Evolutionary conservation across 2,888 invertebrate genomes (phyloP).

Genomic region (Terebella lapidaria): DNA sequence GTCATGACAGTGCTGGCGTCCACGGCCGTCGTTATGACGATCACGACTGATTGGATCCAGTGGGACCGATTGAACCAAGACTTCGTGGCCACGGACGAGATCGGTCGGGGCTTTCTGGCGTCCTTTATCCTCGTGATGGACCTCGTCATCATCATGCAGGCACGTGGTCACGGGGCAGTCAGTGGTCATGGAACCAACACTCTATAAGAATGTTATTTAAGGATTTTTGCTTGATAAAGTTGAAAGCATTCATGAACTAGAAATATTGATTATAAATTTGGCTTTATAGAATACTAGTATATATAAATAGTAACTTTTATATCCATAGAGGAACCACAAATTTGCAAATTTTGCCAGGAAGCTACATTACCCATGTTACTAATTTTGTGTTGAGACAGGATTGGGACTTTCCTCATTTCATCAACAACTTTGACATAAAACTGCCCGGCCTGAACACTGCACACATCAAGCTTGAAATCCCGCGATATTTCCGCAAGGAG

Average conservation of each 20-base stretch:
- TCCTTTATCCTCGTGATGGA: conserved; percentile 58
- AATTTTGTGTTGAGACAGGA: conserved; percentile 43
- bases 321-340: too few species aligned
- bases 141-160: conserved; percentile 56
- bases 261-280: too few species aligned
- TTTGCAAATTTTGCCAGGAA: too few species aligned
- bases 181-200: conserved; percentile 49
- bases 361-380: not conserved
- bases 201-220: not conserved
- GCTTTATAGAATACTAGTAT: too few species aligned
- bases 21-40: conserved; percentile 54
- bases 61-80: conserved; percentile 57
- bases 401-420: conserved; percentile 59
- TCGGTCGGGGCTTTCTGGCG: conserved; percentile 56
- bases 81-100: conserved; percentile 56
- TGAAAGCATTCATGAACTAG: too few species aligned
- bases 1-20: conserved; percentile 52
- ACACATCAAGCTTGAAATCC: conserved; percentile 46
- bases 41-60: conserved; percentile 56
- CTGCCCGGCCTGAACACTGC: conserved; percentile 55
- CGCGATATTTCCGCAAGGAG: conserved; percentile 43
- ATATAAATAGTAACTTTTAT: too few species aligned
- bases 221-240: too few species aligned
- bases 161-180: too few species aligned
- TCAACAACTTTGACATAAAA: conserved; percentile 57